Percentiles rank a stretch among this genome's conserved stretches.
Conservation (phyloP, 92 coral and sea anemone genomes). For the Paragorgia papillata region DNA sequence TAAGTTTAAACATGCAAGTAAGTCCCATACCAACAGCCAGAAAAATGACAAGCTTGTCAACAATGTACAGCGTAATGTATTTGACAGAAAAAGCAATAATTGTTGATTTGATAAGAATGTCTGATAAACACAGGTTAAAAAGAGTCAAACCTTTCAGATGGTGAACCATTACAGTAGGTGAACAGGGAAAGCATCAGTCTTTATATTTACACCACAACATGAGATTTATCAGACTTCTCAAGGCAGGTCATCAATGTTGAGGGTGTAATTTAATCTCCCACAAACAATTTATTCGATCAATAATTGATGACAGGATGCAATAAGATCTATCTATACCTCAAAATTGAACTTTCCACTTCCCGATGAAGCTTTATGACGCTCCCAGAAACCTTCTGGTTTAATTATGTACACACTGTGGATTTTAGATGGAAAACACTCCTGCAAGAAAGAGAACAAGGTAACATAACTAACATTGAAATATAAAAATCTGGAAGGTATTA, state of each 20-base stretch:
- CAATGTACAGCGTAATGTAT: neutral
- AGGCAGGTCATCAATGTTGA: conserved; percentile 20
- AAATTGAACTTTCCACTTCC: conserved; percentile 86
- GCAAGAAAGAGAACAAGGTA: conserved; percentile 47
- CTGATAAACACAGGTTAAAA: neutral
- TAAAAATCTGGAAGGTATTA: neutral
- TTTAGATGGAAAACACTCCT: conserved; percentile 94
- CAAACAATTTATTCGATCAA: conserved; percentile 36
- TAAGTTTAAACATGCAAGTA: neutral
- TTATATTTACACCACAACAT: neutral
- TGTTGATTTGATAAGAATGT: neutral
- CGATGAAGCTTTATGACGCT: conserved; percentile 85
- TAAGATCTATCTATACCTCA: conserved; percentile 83
- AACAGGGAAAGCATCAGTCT: neutral
- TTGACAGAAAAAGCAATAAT: neutral
- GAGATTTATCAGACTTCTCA: neutral
- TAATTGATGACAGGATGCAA: conserved; percentile 44
- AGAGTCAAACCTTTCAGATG: neutral
- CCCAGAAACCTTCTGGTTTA: conserved; percentile 99
- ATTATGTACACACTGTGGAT: conserved; percentile 93
- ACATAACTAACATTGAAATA: neutral
- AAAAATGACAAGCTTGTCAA: conserved; percentile 19
- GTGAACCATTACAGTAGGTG: neutral
- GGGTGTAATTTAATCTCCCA: conserved; percentile 31
- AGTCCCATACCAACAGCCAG: neutral